Base-by-base conservation (phyloP, 2,113 vertebrate genomes). In the Tachuris rubrigastra region DNA sequence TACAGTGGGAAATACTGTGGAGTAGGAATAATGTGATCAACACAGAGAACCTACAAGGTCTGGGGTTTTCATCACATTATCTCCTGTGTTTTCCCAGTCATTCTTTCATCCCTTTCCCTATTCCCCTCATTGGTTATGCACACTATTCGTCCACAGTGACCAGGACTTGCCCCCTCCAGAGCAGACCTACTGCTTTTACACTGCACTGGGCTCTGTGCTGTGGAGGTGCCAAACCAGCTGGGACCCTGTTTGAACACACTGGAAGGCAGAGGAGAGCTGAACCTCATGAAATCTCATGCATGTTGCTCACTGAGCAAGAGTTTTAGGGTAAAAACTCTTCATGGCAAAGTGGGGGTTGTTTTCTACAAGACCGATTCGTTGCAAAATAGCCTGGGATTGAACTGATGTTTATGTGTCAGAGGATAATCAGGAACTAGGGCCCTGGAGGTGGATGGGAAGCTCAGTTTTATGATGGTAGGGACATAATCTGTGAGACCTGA, bases 351-450 rank as follows among this genome's bases (percentile, higher is more conserved):
- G 4, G 21, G 22, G 4, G 1, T 58, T 62, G 16, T 85, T 84
- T 41, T 81, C 23, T 24, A 31, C 35, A 37, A 25, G 17, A 47
- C 7, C 42, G 14, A 10, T 44, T 87, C 72, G 52, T 63, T 68
- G 30, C 15, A 65, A 68, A 89, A 59, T 35, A 82, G 23, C 8
- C 59, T 55, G 52, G 21, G 8, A 67, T 2, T 53, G 5, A 81
- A 50, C 4, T 87, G 27, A 31, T 63, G 23, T 71, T 85, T 89
- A 20, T 0, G 0, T 3, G 5, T 46, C 12, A 0, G 0, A 60
- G 25, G n/a, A n/a, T 73, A 37, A 63, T 42, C 47, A 74, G 22
- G 53, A 47, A 44, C 55, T 53, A 58, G 7, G 59, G 8, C 9
- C 12, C n/a, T 89, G 44, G 30, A 41, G 27, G 24, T 85, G 33